A percentile compares a stretch with the other conserved stretches of the same genome.
Evolutionary conservation across 1,140 invertebrate genomes (phyloP).

Genomic region (Drosophila auraria): DNA sequence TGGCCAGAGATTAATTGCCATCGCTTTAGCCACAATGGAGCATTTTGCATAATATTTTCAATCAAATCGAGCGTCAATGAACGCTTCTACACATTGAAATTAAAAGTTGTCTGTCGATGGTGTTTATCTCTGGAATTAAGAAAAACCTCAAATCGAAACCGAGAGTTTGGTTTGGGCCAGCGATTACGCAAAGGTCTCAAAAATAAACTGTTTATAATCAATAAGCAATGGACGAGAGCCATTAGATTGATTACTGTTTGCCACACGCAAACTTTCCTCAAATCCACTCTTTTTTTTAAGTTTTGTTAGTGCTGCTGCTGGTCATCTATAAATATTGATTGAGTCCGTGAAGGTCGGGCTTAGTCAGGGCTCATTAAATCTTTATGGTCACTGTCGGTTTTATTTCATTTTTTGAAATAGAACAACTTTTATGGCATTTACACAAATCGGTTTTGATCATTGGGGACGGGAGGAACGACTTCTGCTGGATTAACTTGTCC

Average conservation of each 20-base stretch:
- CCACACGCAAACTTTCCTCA: constrained; percentile 58
- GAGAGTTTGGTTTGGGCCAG: constrained; percentile 63
- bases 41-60: constrained; percentile 68
- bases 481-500: constrained; percentile 43
- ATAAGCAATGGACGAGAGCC: constrained; percentile 35
- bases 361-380: constrained; percentile 38
- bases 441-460: constrained; percentile 26
- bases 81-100: constrained; percentile 69
- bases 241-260: constrained; percentile 60
- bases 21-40: constrained; percentile 42
- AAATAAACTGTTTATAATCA: constrained; percentile 63
- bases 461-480: constrained; percentile 23
- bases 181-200: constrained; percentile 69
- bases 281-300: constrained; percentile 36
- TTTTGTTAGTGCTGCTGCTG: constrained; percentile 26
- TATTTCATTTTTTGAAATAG: constrained; percentile 41
- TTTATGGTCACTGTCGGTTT: constrained; percentile 33
- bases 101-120: constrained; percentile 59
- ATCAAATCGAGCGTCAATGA: constrained; percentile 72
- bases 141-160: constrained; percentile 50
- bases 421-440: constrained; percentile 44
- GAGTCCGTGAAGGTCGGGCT: constrained; percentile 36
- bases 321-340: constrained; percentile 50
- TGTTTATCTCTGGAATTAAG: constrained; percentile 24
- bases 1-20: constrained; percentile 69